Evolutionary conservation across 2,113 vertebrate genomes (phyloP).

Genomic region (Corynorhinus townsendii): DNA sequence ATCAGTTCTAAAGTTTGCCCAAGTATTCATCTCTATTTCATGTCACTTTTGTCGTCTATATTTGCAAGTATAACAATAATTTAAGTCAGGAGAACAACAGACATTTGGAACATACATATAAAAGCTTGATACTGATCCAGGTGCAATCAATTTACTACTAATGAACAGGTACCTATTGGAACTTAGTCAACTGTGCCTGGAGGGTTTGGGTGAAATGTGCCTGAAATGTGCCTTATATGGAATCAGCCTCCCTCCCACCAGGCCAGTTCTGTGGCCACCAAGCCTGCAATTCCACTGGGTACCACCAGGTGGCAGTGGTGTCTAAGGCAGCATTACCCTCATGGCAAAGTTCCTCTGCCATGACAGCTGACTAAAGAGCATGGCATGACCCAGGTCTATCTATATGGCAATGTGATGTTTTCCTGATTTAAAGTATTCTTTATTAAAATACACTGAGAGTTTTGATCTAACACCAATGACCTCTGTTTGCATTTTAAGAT

Average conservation of each 20-base stretch:
- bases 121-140: neutral
- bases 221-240: neutral
- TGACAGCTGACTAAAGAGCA: neutral
- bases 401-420: neutral
- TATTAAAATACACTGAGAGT: slow-evolving; percentile 40
- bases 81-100: neutral
- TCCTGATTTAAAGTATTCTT: neutral
- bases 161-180: neutral
- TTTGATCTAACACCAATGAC: slow-evolving; percentile 57
- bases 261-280: neutral
- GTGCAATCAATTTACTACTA: neutral
- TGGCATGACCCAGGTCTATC: neutral
- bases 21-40: neutral
- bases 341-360: neutral
- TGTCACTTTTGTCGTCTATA: neutral
- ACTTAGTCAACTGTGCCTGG: rapidly evolving
- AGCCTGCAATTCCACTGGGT: slow-evolving; percentile 43
- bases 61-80: neutral
- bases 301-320: slow-evolving; percentile 49
- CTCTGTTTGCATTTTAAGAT: slow-evolving; percentile 48
- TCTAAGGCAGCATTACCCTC: neutral
- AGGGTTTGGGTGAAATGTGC: neutral
- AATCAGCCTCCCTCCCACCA: neutral
- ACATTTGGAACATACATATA: neutral
- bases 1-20: neutral